Percentiles rank a stretch among this genome's conserved stretches.
These are phyloP conservation scores for Lepas anatifera DNA, from an alignment of 2,888 invertebrate species.

Conservation along the genomic window DNA sequence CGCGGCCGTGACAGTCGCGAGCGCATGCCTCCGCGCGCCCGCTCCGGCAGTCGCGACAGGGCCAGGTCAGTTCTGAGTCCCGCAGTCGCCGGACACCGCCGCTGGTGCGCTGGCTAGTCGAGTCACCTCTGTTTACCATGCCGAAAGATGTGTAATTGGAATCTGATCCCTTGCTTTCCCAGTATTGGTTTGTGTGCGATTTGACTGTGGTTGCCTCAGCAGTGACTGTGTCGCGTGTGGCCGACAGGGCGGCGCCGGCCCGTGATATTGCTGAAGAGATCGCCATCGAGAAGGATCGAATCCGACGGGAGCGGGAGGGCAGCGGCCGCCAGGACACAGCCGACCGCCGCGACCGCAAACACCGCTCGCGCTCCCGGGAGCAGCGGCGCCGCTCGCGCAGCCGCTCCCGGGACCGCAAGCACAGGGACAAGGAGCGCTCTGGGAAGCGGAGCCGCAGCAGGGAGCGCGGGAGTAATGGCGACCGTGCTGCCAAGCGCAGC, in stretches of 20 bases:
- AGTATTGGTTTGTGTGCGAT: too few species aligned
- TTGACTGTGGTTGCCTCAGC: too few species aligned
- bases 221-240: too few species aligned
- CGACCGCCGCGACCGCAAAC: neutral
- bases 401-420: neutral
- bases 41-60: neutral
- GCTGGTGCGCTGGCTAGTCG: too few species aligned
- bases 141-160: too few species aligned
- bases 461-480: neutral
- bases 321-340: neutral
- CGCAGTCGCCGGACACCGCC: too few species aligned
- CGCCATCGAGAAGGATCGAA: conserved; percentile 9
- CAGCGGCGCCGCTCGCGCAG: too few species aligned
- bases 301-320: neutral
- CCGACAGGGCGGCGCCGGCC: neutral
- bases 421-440: neutral
- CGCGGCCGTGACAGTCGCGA: neutral
- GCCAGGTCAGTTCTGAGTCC: neutral
- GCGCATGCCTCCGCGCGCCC: neutral
- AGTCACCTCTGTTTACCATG: too few species aligned
- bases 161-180: too few species aligned
- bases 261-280: conserved; percentile 10
- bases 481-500: neutral
- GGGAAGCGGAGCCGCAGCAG: neutral
- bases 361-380: neutral